Evolutionary conservation across 2,888 invertebrate species (phyloP), one percentile per base, ranked within the genome.

Genomic region (Xanthia togata): DNA sequence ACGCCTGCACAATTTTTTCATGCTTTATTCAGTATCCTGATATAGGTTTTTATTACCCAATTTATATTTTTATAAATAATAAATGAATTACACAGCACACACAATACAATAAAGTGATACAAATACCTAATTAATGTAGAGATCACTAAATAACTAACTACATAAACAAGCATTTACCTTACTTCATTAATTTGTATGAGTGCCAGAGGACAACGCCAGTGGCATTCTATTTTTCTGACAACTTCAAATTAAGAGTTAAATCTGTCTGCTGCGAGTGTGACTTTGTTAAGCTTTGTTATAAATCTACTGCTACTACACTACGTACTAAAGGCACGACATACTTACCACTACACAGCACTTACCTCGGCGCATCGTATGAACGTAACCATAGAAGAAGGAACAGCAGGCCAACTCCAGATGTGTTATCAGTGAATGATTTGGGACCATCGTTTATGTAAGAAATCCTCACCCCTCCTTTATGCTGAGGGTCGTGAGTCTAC

Each of bases 341-440:
- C 83, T 78, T 64, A 70, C 47, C 72, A n/a, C n/a, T n/a, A n/a
- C 50, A 31, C 35, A 38, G 11, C 17, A 79, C 67, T 83, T 20
- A 67, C 79, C 71, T 62, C 50, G 8, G 14, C 6, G 35, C 17
- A 6, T 12, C 31, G 31, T 41, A 50, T 35, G 41, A 5, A 20
- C 23, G 23, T 59, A 20, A 26, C 14, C 11, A 4, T 14, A 6
- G 31, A 26, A n/a, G 14, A 26, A 41, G n/a, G 12, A 53, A 62
- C 62, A 41, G n/a, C n/a, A 63, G 14, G 20, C 14, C 11, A 31
- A 41, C 44, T 35, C 11, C 14, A 23, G 38, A 17, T 35, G 38
- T 73, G 8, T 31, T 8, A 12, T 11, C 67, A 23, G 41, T 14
- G 8, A 44, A n/a, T 62, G 4, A 47, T n/a, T 65, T 31, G 8